A percentile compares a stretch with the other conserved stretches of the same genome.
Evolutionary conservation across 2,888 invertebrate genomes (phyloP).

Genomic region (Hybos culiciformis): DNA sequence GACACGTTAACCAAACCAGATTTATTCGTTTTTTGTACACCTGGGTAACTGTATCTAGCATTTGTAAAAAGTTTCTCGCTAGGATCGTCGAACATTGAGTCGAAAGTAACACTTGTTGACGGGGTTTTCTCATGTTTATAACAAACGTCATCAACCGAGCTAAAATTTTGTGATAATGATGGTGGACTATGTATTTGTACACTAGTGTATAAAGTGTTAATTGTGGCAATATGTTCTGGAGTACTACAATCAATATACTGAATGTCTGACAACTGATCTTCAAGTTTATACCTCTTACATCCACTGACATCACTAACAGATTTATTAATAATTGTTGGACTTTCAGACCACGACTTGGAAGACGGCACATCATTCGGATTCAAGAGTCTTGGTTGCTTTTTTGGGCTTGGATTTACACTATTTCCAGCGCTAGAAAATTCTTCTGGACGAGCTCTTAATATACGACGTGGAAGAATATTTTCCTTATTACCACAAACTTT

Average conservation of each 20-base stretch:
- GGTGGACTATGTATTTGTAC: slow-evolving; percentile 35
- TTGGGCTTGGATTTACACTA: slow-evolving; percentile 45
- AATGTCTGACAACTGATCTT: slow-evolving; percentile 64
- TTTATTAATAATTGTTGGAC: slow-evolving; percentile 17
- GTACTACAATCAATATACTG: slow-evolving; percentile 71
- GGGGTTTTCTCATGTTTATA: slow-evolving; percentile 8
- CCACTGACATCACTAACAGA: slow-evolving; percentile 38
- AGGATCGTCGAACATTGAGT: slow-evolving; percentile 16
- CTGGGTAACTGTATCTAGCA: slow-evolving; percentile 32
- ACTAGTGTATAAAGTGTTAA: slow-evolving; percentile 28
- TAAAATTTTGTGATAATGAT: slow-evolving; percentile 13
- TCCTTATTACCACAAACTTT: slow-evolving; percentile 32
- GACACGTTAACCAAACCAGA: too few relatives aligned
- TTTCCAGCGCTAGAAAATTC: slow-evolving; percentile 41
- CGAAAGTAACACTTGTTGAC: slow-evolving; percentile 14
- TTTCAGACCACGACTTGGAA: slow-evolving; percentile 1
- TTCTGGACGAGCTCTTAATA: slow-evolving; percentile 41
- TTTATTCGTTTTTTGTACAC: slow-evolving; percentile 30
- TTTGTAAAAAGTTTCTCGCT: slow-evolving; percentile 15
- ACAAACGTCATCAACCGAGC: slow-evolving; percentile 8
- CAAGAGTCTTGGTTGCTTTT: slow-evolving; percentile 42
- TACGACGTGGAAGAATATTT: slow-evolving; percentile 36
- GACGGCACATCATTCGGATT: slow-evolving; percentile 5
- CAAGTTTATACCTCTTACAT: slow-evolving; percentile 54
- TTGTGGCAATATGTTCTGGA: slow-evolving; percentile 43